A percentile compares a stretch with the other conserved stretches of the same genome.
Conservation (phyloP, 1,140 invertebrate genomes). For the Kradibia gibbosae region DNA sequence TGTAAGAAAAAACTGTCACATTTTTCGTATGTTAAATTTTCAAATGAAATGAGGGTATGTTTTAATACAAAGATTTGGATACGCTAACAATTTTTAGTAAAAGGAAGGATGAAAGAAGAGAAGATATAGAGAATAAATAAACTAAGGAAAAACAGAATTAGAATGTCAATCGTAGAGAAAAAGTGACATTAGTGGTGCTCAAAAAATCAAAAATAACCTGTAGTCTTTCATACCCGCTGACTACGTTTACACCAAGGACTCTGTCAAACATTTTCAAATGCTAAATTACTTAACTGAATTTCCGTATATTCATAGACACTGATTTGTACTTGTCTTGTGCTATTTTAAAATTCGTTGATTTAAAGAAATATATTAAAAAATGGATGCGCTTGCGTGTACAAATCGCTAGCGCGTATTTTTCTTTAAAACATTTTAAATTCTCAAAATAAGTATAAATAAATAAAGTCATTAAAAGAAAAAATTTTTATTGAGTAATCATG, state of each 20-base stretch:
- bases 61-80: neutral
- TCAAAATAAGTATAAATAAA: no score
- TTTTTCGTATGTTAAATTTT: neutral
- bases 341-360: constrained; percentile 30
- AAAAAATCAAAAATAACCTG: constrained; percentile 47
- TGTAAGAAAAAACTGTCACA: no score
- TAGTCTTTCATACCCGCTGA: constrained; percentile 16
- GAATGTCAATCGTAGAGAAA: constrained; percentile 41
- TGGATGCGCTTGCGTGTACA: neutral
- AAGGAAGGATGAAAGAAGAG: constrained; percentile 27
- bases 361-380: neutral
- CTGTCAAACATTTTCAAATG: constrained; percentile 23
- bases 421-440: no score
- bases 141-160: constrained; percentile 29
- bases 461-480: no score
- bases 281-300: constrained; percentile 28
- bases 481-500: no score
- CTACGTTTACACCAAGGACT: constrained; percentile 42
- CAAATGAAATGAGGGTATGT: neutral
- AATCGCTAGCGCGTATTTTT: no score
- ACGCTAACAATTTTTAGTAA: neutral
- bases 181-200: constrained; percentile 32
- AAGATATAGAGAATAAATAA: constrained; percentile 35
- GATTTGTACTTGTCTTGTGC: constrained; percentile 32
- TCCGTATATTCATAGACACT: constrained; percentile 29